Evolutionary conservation across 92 coral and sea anemone genomes (phyloP), one percentile per base, ranked within the genome.

Genomic region (Heliopora coerulea): DNA sequence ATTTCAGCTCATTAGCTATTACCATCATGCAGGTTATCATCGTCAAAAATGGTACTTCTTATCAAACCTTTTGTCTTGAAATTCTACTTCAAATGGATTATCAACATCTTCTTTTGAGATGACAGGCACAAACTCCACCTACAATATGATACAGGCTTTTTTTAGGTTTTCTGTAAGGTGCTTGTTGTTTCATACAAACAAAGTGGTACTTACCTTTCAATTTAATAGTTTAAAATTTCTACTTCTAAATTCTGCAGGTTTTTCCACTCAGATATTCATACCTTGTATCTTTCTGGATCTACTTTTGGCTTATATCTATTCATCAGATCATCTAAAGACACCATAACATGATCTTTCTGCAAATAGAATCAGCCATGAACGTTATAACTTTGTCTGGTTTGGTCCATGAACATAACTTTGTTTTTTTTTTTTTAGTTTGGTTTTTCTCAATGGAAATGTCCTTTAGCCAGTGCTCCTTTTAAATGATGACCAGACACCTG

Each of bases 281-380:
- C 97, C 82, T 84, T 93, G 77, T 81, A 93, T 32, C 77, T 62
- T 28, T 90, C 85, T 29, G 83, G 78, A 44, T 88, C 82, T 10
- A 90, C 98, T 79, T 65, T 78, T 57, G 98, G 98, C 14, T 81
- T 82, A 65, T 93, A 93, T 58, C 98, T 85, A 57, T 74, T 80
- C 85, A 93, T 79, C 9, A 89, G 83, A 75, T 93, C 98, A 69
- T 78, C 79, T 79, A 93, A 73, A 9, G 96, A 72, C 10, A 88
- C 80, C 31, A 73, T 21, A 8, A 90, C 86, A 79, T 93, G 98
- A 83, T 90, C 96, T 74, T 80, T 93, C 98, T 93, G 66, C 4
- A 24, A 82, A 28, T 25, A 23, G 28, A 3, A 31, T 25, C 42
- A 26, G 44, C n/a, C n/a, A n/a, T n/a, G n/a, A n/a, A n/a, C n/a